These are phyloP conservation scores for Drosophila ananassae DNA, from an alignment of 1,140 invertebrate species.

Conservation along the genomic window DNA sequence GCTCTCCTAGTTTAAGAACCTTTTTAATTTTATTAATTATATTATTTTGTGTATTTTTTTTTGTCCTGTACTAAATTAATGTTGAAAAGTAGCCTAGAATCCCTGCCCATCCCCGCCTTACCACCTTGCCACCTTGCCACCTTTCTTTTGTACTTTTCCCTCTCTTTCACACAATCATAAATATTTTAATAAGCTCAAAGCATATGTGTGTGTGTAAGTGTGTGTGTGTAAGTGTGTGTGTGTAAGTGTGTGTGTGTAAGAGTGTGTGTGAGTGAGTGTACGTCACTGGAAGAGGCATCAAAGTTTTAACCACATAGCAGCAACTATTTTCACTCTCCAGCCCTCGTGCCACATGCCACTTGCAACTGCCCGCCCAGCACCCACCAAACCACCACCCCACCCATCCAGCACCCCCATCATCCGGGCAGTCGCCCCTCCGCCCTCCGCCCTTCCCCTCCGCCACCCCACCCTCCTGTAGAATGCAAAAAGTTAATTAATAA, in stretches of 20 bases:
- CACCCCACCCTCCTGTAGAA: constrained; percentile 34
- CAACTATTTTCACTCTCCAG: constrained; percentile 31
- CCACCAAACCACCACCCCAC: background rate
- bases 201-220: constrained; percentile 30
- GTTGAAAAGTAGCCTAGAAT: constrained; percentile 17
- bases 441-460: too few species aligned
- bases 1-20: too few species aligned
- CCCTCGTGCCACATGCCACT: background rate
- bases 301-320: constrained; percentile 75
- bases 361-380: background rate
- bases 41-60: background rate
- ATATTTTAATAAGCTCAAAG: constrained; percentile 71
- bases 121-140: background rate
- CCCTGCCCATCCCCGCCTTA: too few species aligned
- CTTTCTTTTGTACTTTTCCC: background rate
- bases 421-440: too few species aligned
- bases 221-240: constrained; percentile 26
- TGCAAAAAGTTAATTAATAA: constrained; percentile 83
- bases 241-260: background rate
- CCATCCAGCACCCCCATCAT: background rate
- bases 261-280: constrained; percentile 34
- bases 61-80: constrained; percentile 17
- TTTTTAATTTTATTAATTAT: background rate
- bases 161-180: constrained; percentile 52
- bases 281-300: constrained; percentile 76